These are phyloP conservation scores for Amiota minor DNA, from an alignment of 2,888 invertebrate species.

Conservation along the genomic window DNA sequence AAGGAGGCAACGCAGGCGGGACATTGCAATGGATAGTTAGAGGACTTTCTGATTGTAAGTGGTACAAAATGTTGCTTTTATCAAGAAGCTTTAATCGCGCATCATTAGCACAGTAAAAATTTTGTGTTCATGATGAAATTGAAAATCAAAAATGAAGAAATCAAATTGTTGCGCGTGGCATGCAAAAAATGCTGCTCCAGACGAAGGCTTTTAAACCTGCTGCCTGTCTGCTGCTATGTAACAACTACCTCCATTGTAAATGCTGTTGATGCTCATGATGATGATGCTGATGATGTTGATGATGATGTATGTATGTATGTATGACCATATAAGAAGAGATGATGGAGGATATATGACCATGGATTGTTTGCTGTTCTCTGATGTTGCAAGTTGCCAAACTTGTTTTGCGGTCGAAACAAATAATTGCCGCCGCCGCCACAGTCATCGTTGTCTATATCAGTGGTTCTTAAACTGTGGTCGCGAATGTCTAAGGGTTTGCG, in stretches of 20 bases:
- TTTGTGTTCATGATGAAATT: too few relatives aligned
- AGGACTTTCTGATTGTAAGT: too few relatives aligned
- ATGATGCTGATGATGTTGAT: not conserved
- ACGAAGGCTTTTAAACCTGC: not conserved
- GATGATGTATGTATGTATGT: not conserved
- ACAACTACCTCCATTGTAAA: not conserved
- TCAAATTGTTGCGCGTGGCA: conserved; percentile 44
- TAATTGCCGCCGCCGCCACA: conserved; percentile 54
- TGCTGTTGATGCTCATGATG: conserved; percentile 2
- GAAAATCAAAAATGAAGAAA: conserved; percentile 6
- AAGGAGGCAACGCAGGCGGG: too few relatives aligned
- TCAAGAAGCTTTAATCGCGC: too few relatives aligned
- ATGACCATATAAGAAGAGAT: not conserved
- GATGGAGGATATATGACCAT: conserved; percentile 43
- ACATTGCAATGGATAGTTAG: too few relatives aligned
- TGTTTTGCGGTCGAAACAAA: conserved; percentile 63
- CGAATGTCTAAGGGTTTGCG: too few relatives aligned
- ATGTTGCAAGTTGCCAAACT: conserved; percentile 64
- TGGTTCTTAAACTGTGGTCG: not conserved
- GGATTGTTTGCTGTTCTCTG: conserved; percentile 47
- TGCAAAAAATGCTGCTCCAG: conserved; percentile 59
- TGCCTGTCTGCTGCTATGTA: not conserved
- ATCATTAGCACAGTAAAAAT: too few relatives aligned
- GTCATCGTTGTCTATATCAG: conserved; percentile 24
- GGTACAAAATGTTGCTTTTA: too few relatives aligned